These are phyloP conservation scores for Diplolepis rosae DNA, from an alignment of 2,888 invertebrate genomes.

Conservation along the genomic window DNA sequence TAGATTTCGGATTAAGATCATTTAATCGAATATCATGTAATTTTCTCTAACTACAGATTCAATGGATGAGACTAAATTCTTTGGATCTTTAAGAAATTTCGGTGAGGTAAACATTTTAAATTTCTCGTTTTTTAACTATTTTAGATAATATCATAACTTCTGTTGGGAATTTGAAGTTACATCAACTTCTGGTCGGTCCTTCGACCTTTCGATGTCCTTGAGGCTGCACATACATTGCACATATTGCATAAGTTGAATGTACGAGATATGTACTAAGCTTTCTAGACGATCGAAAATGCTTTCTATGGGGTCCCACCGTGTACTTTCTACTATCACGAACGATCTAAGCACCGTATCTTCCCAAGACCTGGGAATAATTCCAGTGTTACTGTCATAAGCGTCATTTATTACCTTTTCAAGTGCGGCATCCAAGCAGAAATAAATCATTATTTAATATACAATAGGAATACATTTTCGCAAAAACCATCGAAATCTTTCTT, in stretches of 20 bases:
- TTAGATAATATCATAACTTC: too few species aligned
- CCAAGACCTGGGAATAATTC: conserved; percentile 24
- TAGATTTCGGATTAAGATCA: conserved; percentile 10
- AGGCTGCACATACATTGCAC: neutral
- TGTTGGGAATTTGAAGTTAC: neutral
- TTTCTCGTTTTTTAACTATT: too few species aligned
- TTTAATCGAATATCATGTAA: neutral
- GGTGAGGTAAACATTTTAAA: too few species aligned
- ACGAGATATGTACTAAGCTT: conserved; percentile 6
- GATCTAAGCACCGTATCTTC: conserved; percentile 19
- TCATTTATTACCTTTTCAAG: conserved; percentile 23
- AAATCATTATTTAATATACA: conserved; percentile 6
- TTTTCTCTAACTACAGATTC: neutral
- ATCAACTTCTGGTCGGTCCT: neutral
- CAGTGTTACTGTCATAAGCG: conserved; percentile 25
- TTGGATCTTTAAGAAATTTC: neutral
- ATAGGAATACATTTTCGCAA: neutral
- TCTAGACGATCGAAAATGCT: conserved; percentile 28
- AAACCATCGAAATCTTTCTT: neutral
- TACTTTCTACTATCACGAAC: conserved; percentile 24
- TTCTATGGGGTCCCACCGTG: neutral
- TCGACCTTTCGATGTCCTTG: conserved; percentile 20
- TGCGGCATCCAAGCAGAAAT: conserved; percentile 10
- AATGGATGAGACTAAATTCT: too few species aligned
- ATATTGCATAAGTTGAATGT: conserved; percentile 15